Conservation (phyloP, 2,113 vertebrate genomes). For the Perccottus glenii region DNA sequence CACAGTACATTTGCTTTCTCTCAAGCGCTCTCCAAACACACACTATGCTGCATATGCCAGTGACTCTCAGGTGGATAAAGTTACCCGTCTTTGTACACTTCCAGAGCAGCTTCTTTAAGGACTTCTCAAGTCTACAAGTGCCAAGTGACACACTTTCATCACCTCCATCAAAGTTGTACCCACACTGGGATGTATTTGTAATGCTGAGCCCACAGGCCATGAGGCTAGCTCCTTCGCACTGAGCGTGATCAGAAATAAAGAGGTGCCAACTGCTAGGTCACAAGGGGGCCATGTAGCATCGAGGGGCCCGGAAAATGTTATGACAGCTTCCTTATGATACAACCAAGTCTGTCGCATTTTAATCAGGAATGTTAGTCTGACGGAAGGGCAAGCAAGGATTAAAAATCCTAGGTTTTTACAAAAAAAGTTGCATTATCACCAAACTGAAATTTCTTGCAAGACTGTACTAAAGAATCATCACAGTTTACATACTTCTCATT, state of each 20-base stretch:
- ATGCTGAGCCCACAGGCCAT: conserved; percentile 73
- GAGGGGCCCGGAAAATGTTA: conserved; percentile 33
- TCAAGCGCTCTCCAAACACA: conserved; percentile 14
- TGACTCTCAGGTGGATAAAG: conserved; percentile 71
- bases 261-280: conserved; percentile 54
- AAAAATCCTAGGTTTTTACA: not conserved
- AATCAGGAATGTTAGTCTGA: conserved; percentile 3
- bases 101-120: conserved; percentile 47
- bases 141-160: conserved; percentile 74
- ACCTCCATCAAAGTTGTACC: conserved; percentile 70
- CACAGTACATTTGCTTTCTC: conserved; percentile 45
- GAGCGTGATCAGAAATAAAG: conserved; percentile 55
- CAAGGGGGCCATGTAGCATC: conserved; percentile 37
- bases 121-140: conserved; percentile 65
- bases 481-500: not conserved
- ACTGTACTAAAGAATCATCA: not conserved
- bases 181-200: conserved; percentile 71
- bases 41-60: conserved; percentile 42
- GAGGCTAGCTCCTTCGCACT: conserved; percentile 57
- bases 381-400: not conserved
- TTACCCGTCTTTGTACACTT: conserved; percentile 70
- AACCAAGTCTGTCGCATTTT: conserved; percentile 23
- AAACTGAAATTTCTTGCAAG: conserved; percentile 1
- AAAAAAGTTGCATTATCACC: conserved; percentile 6
- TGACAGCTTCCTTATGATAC: conserved; percentile 43